Evolutionary conservation across 2,888 invertebrate genomes (phyloP), one percentile per base, ranked within the genome.

Genomic region (Pammene aurita): DNA sequence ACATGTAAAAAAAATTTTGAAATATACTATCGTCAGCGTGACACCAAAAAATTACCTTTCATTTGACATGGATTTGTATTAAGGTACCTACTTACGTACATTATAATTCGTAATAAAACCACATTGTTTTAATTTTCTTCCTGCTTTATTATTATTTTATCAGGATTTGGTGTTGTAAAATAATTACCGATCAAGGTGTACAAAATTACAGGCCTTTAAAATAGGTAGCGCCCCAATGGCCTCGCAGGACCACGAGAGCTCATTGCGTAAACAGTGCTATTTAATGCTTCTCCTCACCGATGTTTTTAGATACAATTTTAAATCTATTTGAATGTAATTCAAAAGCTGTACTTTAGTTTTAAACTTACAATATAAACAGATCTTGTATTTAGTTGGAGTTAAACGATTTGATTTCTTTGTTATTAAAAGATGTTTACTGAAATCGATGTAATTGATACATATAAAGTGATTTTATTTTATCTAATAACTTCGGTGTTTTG

Each of bases 161-260:
- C 72, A 72, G 84, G 85, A 84, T 88, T 88, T 88, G 86, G 86
- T 90, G 87, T 87, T 84, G 80, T 84, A 89, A 90, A 90, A 87
- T 85, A 89, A 87, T 86, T 84, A 86, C 87, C 83, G 87, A 86
- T 87, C 84, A 83, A 85, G 81, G 88, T 91, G 92, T 91, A 91
- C 86, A 91, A 91, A 92, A 91, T 89, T 90, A 88, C 91, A 90
- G 88, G 87, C 85, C 82, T 87, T 88, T 89, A 89, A 82, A 88
- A 80, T 85, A 84, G 80, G 78, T 85, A 87, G 83, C 80, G 84
- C 54, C 54, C 84, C 82, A 78, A 83, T 84, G 84, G 83, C 85
- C 88, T 82, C 86, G 81, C 80, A 77, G 84, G 82, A 80, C 78
- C 78, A 81, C 78, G 76, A 80, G 77, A 80, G 76, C 26, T 82